A percentile compares a stretch with the other conserved stretches of the same genome.
Conservation (phyloP, 1,140 invertebrate species). For the Agraylea sexmaculata region DNA sequence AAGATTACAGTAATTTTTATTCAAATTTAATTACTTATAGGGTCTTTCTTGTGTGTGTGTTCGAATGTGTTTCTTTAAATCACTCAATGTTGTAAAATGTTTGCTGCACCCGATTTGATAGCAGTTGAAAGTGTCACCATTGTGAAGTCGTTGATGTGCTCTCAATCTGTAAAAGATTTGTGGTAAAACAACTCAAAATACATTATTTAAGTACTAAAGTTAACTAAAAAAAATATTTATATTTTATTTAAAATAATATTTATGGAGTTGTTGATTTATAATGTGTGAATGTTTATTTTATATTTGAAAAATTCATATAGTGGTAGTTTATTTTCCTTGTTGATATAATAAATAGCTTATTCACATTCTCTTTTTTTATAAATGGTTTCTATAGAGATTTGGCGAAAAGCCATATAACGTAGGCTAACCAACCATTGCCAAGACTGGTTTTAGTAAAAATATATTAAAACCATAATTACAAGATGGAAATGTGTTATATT, state of each 20-base stretch:
- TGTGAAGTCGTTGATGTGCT: conserved; percentile 86
- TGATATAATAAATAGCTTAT: conserved; percentile 19
- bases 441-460: conserved; percentile 17
- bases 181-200: conserved; percentile 1
- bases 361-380: conserved; percentile 18
- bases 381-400: conserved; percentile 20
- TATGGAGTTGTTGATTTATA: too few relatives aligned
- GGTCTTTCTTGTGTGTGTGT: conserved; percentile 88
- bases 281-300: not conserved
- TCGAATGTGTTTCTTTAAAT: conserved; percentile 84
- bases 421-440: conserved; percentile 14
- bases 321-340: conserved; percentile 4
- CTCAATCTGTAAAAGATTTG: too few relatives aligned
- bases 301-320: not conserved
- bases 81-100: conserved; percentile 87
- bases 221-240: not conserved
- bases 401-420: conserved; percentile 15
- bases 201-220: not conserved
- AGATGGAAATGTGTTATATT: not conserved
- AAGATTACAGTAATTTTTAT: too few relatives aligned
- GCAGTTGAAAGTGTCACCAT: conserved; percentile 93
- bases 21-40: conserved; percentile 76
- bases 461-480: conserved; percentile 9
- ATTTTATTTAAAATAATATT: not conserved
- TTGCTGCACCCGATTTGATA: conserved; percentile 71